Evolutionary conservation across 2,113 vertebrate genomes (phyloP), one percentile per base, ranked within the genome.

Genomic region (Pipa parva): DNA sequence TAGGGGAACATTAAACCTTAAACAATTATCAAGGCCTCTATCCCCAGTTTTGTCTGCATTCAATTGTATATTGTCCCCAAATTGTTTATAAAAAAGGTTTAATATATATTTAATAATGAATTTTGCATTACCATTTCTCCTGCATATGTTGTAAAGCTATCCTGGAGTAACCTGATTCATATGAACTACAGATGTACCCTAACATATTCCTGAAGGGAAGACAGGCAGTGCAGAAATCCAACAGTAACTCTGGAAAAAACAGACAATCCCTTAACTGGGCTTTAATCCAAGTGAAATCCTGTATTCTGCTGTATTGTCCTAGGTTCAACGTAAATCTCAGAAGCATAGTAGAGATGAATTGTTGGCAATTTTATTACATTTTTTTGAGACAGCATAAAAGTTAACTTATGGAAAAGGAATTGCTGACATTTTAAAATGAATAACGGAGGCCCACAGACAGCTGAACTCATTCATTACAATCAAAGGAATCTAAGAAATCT

Each of bases 371-470:
- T 70, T 61, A 70, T 70, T 60, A 51, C 57, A 70, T 61, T 70
- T 66, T n/a, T 70, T 60, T 61, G 46, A 70, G 33, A 70, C 56
- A 54, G 66, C 58, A 70, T 28, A 70, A 70, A 70, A 70, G 66
- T 70, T 70, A 70, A 70, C 66, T 70, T 70, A 70, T 70, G 58
- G 66, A 70, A 61, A 70, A 70, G 56, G 22, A 68, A 68, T 68
- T 59, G 65, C 65, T 68, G 65, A 59, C 65, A 68, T 68, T 59
- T 68, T 37, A 59, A 68, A 68, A 68, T 60, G 65, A 68, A 59
- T 68, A 59, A 70, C 57, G 54, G 57, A 42, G 49, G 49, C 52
- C 29, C 49, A 54, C 21, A 45, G 58, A 70, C 48, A 61, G 58
- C 48, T 61, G 57, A 70, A 59, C 28, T 46, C 31, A 13, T 51